Percentiles rank a stretch among this genome's conserved stretches.
These are phyloP conservation scores for Maniola jurtina DNA, from an alignment of 1,140 invertebrate species.

Conservation along the genomic window DNA sequence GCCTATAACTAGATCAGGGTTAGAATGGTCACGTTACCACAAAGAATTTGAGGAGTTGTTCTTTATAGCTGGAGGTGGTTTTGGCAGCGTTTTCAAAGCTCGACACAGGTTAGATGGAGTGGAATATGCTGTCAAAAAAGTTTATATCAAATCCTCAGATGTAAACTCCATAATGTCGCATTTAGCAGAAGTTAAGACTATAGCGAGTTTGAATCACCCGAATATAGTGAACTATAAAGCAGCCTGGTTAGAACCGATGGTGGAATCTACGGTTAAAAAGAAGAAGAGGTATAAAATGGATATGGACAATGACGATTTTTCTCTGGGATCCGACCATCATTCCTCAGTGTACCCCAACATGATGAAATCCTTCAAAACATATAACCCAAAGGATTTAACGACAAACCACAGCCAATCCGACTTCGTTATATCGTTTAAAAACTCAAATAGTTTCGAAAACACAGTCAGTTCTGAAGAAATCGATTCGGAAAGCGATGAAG, in stretches of 20 bases:
- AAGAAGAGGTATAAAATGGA: constrained; percentile 60
- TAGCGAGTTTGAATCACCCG: constrained; percentile 87
- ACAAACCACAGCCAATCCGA: constrained; percentile 59
- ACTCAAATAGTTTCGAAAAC: constrained; percentile 58
- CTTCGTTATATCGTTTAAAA: constrained; percentile 64
- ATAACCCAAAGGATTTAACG: constrained; percentile 66
- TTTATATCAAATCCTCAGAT: constrained; percentile 82
- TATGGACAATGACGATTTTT: constrained; percentile 58
- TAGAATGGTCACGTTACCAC: constrained; percentile 84
- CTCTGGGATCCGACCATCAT: constrained; percentile 42
- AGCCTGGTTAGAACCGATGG: constrained; percentile 87
- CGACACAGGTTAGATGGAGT: constrained; percentile 86
- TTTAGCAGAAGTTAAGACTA: constrained; percentile 87
- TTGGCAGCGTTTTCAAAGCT: constrained; percentile 82
- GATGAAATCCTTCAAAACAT: constrained; percentile 68
- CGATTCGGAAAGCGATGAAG: constrained; percentile 53
- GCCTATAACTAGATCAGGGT: constrained; percentile 63
- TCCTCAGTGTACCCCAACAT: constrained; percentile 61
- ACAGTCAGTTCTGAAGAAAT: constrained; percentile 44
- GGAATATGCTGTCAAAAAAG: constrained; percentile 91
- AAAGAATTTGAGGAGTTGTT: constrained; percentile 86
- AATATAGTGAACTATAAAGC: constrained; percentile 92
- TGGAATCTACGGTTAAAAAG: constrained; percentile 63
- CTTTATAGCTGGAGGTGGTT: constrained; percentile 88
- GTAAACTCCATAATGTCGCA: constrained; percentile 81